Conservation (phyloP, 1,140 invertebrate genomes). For the Aphaenogaster ashmeadi region DNA sequence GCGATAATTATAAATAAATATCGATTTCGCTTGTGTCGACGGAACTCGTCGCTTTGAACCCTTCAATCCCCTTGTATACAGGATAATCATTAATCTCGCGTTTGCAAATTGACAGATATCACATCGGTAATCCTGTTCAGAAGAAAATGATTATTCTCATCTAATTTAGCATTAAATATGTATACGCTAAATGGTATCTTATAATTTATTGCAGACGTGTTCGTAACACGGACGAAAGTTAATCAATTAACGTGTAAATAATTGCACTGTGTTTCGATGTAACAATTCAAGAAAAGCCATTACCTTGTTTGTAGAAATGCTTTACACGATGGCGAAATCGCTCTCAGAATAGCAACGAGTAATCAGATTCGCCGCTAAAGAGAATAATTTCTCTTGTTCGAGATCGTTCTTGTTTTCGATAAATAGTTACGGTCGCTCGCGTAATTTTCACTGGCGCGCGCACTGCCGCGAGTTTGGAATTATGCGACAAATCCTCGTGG, state of each 20-base stretch:
- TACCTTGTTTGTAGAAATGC: constrained; percentile 25
- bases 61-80: neutral
- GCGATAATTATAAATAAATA: constrained; percentile 67
- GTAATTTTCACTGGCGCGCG: constrained; percentile 44
- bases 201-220: neutral
- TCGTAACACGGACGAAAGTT: neutral
- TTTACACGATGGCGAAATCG: constrained; percentile 31
- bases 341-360: constrained; percentile 23
- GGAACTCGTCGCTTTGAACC: constrained; percentile 18
- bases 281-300: constrained; percentile 37
- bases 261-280: neutral
- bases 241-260: constrained; percentile 33
- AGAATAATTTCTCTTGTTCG: constrained; percentile 60
- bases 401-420: constrained; percentile 54
- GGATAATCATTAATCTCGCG: constrained; percentile 30
- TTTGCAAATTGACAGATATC: constrained; percentile 48
- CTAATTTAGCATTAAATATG: constrained; percentile 2
- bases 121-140: neutral
- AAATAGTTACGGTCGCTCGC: constrained; percentile 41
- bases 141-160: constrained; percentile 12
- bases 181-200: neutral
- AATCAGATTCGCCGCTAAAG: constrained; percentile 58
- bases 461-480: constrained; percentile 54
- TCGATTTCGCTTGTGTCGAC: constrained; percentile 10
- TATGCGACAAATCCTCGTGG: constrained; percentile 58